A percentile compares a stretch with the other conserved stretches of the same genome.
Evolutionary conservation across 2,113 vertebrate species (phyloP).

Genomic region (Serilophus lunatus): DNA sequence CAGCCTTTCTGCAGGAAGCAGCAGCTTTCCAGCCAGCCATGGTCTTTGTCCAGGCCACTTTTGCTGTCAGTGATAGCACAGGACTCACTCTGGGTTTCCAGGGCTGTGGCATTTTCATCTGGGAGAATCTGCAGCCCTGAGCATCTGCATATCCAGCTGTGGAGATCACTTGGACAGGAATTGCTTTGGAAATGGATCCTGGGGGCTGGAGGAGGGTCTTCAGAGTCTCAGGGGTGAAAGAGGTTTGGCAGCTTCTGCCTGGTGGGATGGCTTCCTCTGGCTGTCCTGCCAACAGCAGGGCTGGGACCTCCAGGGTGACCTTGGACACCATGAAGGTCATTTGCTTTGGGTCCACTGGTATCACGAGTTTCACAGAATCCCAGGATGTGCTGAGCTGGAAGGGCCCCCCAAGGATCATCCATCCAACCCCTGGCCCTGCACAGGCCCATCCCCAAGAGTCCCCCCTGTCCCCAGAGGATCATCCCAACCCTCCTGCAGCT

Average conservation of each 20-base stretch:
- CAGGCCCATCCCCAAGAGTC: not conserved
- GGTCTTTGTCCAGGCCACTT: not conserved
- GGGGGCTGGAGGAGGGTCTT: not conserved
- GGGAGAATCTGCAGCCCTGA: not conserved
- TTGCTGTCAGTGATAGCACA: not conserved
- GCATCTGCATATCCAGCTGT: not conserved
- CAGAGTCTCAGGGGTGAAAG: not conserved
- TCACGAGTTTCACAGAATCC: not conserved
- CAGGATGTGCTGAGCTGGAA: accelerated
- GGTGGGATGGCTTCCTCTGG: accelerated
- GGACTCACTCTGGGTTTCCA: not conserved
- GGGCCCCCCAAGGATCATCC: not conserved
- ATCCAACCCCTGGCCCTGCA: accelerated
- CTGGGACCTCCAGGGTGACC: not conserved
- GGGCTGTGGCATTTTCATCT: not conserved
- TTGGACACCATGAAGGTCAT: not conserved
- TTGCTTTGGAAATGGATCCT: not conserved
- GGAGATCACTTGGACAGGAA: not conserved
- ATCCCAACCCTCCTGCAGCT: not conserved
- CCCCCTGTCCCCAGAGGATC: not conserved
- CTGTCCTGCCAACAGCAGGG: not conserved
- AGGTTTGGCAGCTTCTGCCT: not conserved
- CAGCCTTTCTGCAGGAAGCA: not conserved
- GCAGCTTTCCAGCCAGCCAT: not conserved
- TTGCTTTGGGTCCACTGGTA: not conserved